Conservation (phyloP, 2,888 invertebrate genomes). For the Gastrophysa polygoni region DNA sequence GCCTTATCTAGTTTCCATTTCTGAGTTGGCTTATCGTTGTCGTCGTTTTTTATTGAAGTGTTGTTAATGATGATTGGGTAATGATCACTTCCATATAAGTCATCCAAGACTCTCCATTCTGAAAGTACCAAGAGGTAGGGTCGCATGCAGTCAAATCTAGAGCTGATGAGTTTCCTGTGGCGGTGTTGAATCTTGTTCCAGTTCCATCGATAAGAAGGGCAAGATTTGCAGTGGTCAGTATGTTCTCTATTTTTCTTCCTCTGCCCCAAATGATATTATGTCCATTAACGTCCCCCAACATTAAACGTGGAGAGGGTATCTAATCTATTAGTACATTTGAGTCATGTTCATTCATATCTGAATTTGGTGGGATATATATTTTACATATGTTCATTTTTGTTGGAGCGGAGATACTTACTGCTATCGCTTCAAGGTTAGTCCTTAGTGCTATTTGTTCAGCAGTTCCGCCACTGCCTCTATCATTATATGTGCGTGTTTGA, state of each 20-base stretch:
- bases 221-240: too few species aligned
- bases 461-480: neutral
- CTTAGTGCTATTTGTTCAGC: conserved; percentile 3
- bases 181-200: conserved; percentile 8
- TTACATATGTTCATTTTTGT: conserved; percentile 4
- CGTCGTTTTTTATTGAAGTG: neutral
- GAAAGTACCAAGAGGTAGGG: neutral
- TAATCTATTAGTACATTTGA: neutral
- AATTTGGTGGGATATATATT: conserved; percentile 3
- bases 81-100: conserved; percentile 2
- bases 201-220: conserved; percentile 2
- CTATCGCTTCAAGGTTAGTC: conserved; percentile 9
- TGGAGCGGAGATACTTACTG: neutral
- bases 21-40: neutral
- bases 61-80: conserved; percentile 4
- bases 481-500: neutral
- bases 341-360: conserved; percentile 3
- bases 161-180: conserved; percentile 6
- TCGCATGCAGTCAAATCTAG: neutral
- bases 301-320: neutral
- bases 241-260: conserved; percentile 9
- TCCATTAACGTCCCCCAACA: conserved; percentile 7
- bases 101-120: conserved; percentile 3
- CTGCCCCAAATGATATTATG: conserved; percentile 6
- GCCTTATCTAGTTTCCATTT: neutral